Evolutionary conservation across 2,113 vertebrate species (phyloP).

Genomic region (Varanus komodoensis): DNA sequence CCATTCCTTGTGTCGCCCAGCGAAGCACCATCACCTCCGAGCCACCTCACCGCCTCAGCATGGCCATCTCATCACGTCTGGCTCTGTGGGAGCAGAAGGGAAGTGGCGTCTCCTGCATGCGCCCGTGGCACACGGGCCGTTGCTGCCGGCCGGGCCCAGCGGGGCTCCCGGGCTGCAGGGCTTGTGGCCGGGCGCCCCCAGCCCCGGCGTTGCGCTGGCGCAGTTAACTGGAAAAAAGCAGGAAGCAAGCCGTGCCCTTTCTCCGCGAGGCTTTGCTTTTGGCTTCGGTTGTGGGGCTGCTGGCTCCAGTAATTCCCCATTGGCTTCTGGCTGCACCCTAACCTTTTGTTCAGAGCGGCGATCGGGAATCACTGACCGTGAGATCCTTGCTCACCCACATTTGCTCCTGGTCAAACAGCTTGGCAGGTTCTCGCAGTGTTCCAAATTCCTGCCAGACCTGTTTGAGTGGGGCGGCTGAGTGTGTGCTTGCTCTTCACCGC

Average conservation of each 20-base stretch:
- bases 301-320: too few species aligned
- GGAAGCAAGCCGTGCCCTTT: too few species aligned
- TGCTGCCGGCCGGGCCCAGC: too few species aligned
- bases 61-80: slow-evolving; percentile 96
- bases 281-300: background rate
- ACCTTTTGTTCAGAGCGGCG: background rate
- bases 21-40: background rate
- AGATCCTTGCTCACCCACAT: too few species aligned
- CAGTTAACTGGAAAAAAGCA: too few species aligned
- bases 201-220: too few species aligned
- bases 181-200: background rate
- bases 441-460: too few species aligned
- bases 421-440: background rate
- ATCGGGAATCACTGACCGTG: background rate
- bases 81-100: slow-evolving; percentile 98
- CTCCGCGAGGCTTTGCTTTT: background rate
- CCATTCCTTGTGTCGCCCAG: background rate
- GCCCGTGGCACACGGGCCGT: background rate
- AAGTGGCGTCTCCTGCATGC: slow-evolving; percentile 73
- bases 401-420: background rate
- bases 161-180: too few species aligned
- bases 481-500: background rate
- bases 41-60: slow-evolving; percentile 60
- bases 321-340: background rate
- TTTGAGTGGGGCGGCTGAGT: background rate